phyloP scores from a whole-genome alignment of 2,113 vertebrate genomes.

The Phyllopteryx taeniolatus region DNA sequence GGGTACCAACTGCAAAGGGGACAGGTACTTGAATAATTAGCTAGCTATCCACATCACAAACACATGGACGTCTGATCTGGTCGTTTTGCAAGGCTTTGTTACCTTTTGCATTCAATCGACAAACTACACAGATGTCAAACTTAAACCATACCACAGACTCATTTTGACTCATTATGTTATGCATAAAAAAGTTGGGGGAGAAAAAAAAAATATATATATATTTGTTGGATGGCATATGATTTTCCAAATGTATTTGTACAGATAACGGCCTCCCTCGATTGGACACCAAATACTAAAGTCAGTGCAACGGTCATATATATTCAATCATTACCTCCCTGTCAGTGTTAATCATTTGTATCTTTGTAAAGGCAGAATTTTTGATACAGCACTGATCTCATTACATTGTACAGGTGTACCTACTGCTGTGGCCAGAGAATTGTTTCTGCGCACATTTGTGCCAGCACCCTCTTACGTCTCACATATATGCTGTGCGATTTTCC shows the following conservation, averaged over 20 bases:
- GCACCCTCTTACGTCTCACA: neutral
- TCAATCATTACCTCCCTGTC: neutral
- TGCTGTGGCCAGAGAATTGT: neutral
- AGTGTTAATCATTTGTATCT: neutral
- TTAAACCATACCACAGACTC: too few species aligned
- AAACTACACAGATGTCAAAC: too few species aligned
- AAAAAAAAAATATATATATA: too few species aligned
- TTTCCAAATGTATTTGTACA: neutral
- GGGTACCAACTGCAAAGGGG: too few species aligned
- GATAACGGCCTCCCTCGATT: neutral
- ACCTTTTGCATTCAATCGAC: too few species aligned
- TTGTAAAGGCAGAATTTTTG: neutral
- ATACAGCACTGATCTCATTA: too few species aligned
- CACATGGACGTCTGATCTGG: too few species aligned
- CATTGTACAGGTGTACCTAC: neutral
- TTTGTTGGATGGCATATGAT: neutral
- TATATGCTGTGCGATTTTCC: constrained; percentile 3
- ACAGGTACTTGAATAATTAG: too few species aligned
- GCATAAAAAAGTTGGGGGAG: too few species aligned
- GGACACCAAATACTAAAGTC: neutral
- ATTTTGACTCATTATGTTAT: too few species aligned
- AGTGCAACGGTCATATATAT: neutral
- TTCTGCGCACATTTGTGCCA: neutral
- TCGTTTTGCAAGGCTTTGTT: too few species aligned
- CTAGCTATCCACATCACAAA: too few species aligned